Evolutionary conservation across 1,140 invertebrate genomes (phyloP).

Genomic region (Bombus consobrinus): DNA sequence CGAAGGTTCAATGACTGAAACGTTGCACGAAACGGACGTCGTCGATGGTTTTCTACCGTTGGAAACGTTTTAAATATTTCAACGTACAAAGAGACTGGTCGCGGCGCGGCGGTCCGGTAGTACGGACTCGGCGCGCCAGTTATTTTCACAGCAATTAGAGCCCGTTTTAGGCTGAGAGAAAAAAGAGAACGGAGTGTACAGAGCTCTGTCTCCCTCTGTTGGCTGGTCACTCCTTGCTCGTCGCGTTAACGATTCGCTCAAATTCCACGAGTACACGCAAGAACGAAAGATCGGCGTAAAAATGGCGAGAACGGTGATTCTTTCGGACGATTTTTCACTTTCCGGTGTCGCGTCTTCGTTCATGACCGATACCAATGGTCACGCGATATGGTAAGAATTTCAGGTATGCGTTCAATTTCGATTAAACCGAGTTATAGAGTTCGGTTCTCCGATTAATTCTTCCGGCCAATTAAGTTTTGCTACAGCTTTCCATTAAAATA

Average conservation of each 20-base stretch:
- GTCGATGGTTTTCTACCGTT: not conserved
- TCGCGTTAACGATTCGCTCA: not conserved
- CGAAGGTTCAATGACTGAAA: not conserved
- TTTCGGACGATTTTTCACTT: not conserved
- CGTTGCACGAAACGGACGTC: not conserved
- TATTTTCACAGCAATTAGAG: constrained; percentile 29
- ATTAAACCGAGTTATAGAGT: not conserved
- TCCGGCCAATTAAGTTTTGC: not conserved
- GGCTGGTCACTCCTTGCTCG: not conserved
- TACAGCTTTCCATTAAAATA: not conserved
- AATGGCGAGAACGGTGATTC: not conserved
- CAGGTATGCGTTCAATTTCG: not conserved
- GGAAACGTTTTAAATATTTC: constrained; percentile 14
- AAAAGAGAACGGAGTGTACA: not conserved
- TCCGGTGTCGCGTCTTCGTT: no score
- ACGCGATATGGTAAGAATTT: not conserved
- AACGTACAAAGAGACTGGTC: not conserved
- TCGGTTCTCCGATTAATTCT: not conserved
- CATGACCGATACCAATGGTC: not conserved
- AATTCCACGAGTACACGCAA: not conserved
- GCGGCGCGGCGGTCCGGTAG: not conserved
- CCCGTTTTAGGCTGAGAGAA: not conserved
- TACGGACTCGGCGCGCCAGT: not conserved
- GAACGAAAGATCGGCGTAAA: not conserved
- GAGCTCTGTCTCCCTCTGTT: not conserved